These are phyloP conservation scores for Lynx canadensis DNA, from an alignment of 2,113 vertebrate species.

Conservation along the genomic window DNA sequence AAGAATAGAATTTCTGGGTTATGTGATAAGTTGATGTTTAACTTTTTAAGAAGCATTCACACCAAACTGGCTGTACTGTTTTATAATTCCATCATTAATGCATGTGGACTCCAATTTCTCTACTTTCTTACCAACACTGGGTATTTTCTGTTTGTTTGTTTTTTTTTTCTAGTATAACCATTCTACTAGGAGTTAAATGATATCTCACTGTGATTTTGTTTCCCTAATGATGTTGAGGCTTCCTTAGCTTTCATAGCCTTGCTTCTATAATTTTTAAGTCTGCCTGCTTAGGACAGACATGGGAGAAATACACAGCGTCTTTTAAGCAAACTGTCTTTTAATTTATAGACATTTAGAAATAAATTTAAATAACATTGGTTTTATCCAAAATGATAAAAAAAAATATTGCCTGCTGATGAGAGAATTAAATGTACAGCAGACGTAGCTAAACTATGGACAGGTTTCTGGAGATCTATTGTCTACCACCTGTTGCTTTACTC, in stretches of 20 bases:
- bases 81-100: background rate
- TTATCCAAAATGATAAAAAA: background rate
- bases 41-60: background rate
- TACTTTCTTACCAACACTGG: background rate
- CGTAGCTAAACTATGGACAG: background rate
- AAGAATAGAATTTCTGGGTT: background rate
- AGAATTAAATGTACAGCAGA: background rate
- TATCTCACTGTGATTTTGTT: background rate
- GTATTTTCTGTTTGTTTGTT: background rate
- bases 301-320: background rate
- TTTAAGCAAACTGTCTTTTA: constrained; percentile 31
- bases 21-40: background rate
- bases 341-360: constrained; percentile 56
- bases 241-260: background rate
- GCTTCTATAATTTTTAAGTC: background rate
- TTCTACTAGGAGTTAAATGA: background rate
- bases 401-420: background rate
- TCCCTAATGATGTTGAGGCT: background rate
- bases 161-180: background rate
- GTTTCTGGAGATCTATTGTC: background rate
- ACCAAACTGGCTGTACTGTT: background rate
- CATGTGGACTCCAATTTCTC: background rate
- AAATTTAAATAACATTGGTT: background rate
- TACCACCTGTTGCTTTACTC: background rate
- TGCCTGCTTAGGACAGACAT: background rate